Conservation (phyloP, 2,113 vertebrate genomes). For the Nymphicus hollandicus region DNA sequence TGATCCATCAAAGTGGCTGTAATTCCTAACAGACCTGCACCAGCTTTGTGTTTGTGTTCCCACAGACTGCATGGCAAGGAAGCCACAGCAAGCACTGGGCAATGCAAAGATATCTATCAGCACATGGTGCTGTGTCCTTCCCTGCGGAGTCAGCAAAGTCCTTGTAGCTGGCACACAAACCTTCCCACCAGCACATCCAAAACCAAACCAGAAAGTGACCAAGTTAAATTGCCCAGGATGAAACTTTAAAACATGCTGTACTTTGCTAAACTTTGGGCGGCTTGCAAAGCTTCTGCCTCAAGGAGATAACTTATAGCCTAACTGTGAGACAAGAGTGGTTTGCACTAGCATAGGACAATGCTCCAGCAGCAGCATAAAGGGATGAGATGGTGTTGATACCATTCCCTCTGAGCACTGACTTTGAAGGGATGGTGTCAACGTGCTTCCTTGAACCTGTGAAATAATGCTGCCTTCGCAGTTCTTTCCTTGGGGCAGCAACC, state of each 20-base stretch:
- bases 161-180: neutral
- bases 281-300: neutral
- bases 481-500: neutral
- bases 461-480: neutral
- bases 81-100: neutral
- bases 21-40: neutral
- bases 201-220: neutral
- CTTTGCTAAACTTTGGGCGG: neutral
- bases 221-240: neutral
- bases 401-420: neutral
- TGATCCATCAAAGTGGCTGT: neutral
- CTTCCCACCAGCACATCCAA: neutral
- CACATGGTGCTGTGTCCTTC: neutral
- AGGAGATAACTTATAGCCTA: neutral
- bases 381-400: neutral
- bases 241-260: neutral
- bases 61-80: neutral
- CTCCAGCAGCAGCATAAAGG: neutral
- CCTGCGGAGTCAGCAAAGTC: neutral
- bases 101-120: neutral
- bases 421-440: neutral
- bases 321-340: accelerated
- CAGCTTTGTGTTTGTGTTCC: neutral
- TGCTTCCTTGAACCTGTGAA: neutral
- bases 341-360: neutral